Evolutionary conservation across 2,888 invertebrate species (phyloP).

Genomic region (Pharmacophagus antenor): DNA sequence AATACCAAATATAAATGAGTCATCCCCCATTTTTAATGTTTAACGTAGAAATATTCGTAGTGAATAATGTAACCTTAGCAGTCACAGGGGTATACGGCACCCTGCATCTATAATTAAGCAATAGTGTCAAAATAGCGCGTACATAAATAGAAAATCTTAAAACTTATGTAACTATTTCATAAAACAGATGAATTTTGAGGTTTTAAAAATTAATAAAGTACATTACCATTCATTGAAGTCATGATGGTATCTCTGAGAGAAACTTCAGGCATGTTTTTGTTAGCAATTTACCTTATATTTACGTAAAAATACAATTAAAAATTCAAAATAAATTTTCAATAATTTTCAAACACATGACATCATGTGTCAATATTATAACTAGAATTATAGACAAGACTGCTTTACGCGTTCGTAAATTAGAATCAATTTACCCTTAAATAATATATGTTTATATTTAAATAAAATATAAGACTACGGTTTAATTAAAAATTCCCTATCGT

Average conservation of each 20-base stretch:
- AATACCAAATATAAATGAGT: constrained; percentile 42
- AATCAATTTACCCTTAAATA: too few relatives aligned
- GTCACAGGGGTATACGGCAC: constrained; percentile 53
- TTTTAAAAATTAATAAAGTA: constrained; percentile 26
- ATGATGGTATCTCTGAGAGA: constrained; percentile 63
- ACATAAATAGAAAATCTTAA: constrained; percentile 53
- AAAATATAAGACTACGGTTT: too few relatives aligned
- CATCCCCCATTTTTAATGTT: constrained; percentile 37
- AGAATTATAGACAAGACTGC: neutral
- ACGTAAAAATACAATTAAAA: constrained; percentile 10
- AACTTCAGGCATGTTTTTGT: constrained; percentile 60
- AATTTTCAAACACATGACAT: constrained; percentile 27
- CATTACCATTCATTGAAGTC: constrained; percentile 64
- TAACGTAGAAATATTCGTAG: constrained; percentile 33
- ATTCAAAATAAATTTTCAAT: constrained; percentile 16
- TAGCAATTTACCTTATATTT: constrained; percentile 6
- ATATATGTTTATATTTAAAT: too few relatives aligned
- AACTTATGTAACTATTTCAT: constrained; percentile 66
- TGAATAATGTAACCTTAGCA: constrained; percentile 46
- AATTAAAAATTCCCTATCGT: too few relatives aligned
- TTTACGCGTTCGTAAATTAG: neutral
- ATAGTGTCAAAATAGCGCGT: constrained; percentile 59
- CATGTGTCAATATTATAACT: neutral
- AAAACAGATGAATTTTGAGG: constrained; percentile 35
- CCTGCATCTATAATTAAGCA: constrained; percentile 72